Conservation (phyloP, 2,888 invertebrate genomes). For the Hydraecia micacea region DNA sequence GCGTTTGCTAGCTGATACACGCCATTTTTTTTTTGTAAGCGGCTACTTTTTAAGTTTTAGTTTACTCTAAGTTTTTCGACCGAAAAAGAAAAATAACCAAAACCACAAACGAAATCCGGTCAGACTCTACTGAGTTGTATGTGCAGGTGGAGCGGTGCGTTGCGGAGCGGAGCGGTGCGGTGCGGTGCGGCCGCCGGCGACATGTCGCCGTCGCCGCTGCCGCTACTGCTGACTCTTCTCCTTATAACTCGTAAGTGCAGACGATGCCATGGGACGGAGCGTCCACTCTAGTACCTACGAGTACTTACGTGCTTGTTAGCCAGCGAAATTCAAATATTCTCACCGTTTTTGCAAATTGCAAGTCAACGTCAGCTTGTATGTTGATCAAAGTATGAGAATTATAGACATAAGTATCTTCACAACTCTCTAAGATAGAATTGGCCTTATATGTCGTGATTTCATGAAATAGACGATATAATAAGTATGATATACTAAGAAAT, state of each 20-base stretch:
- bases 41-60: too few species aligned
- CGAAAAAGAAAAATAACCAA: neutral
- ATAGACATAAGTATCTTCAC: too few species aligned
- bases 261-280: too few species aligned
- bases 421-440: too few species aligned
- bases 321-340: neutral
- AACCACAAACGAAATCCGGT: neutral
- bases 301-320: neutral
- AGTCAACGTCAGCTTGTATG: neutral
- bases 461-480: too few species aligned
- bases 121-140: neutral
- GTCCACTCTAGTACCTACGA: neutral
- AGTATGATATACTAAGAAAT: too few species aligned
- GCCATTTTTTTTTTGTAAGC: too few species aligned
- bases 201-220: slow-evolving; percentile 34
- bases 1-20: too few species aligned
- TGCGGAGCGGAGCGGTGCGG: too few species aligned
- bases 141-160: neutral
- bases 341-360: neutral
- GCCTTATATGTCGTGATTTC: too few species aligned
- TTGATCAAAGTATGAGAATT: neutral
- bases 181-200: slow-evolving; percentile 9
- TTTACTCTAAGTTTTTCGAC: too few species aligned
- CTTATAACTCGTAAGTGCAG: slow-evolving; percentile 38
- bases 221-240: slow-evolving; percentile 31